Percentiles rank a stretch among this genome's conserved stretches.
Evolutionary conservation across 2,797 vertebrate species (phyloP).

Genomic region (Tadarida brasiliensis): DNA sequence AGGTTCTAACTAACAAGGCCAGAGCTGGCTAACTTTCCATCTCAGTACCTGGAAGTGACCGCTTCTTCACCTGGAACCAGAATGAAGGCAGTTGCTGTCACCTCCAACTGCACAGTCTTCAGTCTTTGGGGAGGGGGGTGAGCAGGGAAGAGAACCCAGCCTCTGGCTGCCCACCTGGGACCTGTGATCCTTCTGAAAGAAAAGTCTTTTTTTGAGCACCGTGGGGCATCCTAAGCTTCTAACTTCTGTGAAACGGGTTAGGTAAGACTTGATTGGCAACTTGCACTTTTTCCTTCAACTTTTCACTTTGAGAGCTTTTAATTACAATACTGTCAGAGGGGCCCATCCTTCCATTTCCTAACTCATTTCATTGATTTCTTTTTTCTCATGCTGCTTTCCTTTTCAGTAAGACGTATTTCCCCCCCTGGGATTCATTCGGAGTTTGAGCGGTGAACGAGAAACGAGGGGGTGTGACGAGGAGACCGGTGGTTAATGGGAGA

Average conservation of each 20-base stretch:
- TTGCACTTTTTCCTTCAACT: not conserved
- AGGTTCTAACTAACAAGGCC: not conserved
- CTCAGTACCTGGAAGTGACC: not conserved
- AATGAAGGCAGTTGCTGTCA: not conserved
- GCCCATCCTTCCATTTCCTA: constrained; percentile 49
- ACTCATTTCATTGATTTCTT: constrained; percentile 67
- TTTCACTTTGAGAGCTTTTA: constrained; percentile 72
- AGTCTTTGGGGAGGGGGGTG: not conserved
- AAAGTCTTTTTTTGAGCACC: not conserved
- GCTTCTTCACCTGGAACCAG: not conserved
- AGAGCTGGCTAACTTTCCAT: not conserved
- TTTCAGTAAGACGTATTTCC: not conserved
- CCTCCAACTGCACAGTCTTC: not conserved
- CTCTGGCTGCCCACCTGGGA: not conserved
- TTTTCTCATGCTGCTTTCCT: not conserved
- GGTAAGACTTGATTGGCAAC: not conserved
- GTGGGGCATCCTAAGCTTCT: not conserved
- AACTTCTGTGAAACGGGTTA: not conserved
- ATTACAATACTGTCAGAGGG: constrained; percentile 55
- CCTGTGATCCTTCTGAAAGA: not conserved
- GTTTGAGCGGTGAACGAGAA: constrained; percentile 41
- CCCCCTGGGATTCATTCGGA: not conserved
- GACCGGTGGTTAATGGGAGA: not conserved
- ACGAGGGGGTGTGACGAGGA: not conserved
- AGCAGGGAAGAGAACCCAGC: not conserved